phyloP scores from a whole-genome alignment of 1,140 invertebrate genomes.

The Ceratosolen fusciceps region DNA sequence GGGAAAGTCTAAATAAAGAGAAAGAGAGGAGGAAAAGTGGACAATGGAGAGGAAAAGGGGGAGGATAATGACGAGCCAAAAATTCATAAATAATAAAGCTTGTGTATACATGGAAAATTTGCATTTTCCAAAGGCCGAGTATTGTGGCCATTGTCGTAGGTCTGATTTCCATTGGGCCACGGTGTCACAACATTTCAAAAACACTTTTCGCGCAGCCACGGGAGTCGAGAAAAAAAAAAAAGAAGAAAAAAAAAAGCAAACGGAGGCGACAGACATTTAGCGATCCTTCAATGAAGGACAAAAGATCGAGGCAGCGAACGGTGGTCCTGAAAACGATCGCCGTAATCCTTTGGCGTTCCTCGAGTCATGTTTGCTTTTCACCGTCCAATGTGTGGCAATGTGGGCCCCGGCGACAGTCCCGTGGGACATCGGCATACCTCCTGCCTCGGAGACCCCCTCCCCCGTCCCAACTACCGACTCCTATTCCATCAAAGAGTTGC shows the following conservation, averaged over 20 bases:
- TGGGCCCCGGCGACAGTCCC: background rate
- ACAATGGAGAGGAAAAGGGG: background rate
- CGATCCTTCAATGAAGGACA: slow-evolving; percentile 48
- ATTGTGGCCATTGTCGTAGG: background rate
- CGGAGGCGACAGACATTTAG: slow-evolving; percentile 52
- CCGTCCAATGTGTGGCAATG: background rate
- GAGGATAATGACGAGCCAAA: slow-evolving; percentile 36
- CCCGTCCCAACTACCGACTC: no score
- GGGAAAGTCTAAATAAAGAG: background rate
- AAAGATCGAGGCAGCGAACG: slow-evolving; percentile 14
- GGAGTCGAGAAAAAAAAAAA: no score
- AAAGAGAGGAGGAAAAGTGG: background rate
- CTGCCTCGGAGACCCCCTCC: background rate
- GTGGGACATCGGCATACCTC: background rate
- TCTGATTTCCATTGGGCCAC: slow-evolving; percentile 10
- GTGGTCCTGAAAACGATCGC: slow-evolving; percentile 16
- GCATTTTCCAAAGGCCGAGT: slow-evolving; percentile 8
- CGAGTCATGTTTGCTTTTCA: slow-evolving; percentile 54
- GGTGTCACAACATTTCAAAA: slow-evolving; percentile 58
- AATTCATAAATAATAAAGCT: slow-evolving; percentile 32
- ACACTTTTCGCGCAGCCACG: slow-evolving; percentile 11
- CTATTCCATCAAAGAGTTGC: background rate
- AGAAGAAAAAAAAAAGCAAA: slow-evolving; percentile 42
- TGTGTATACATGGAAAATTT: slow-evolving; percentile 29
- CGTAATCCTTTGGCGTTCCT: slow-evolving; percentile 60